Evolutionary conservation across 2,113 vertebrate species (phyloP), one percentile per base, ranked within the genome.

Genomic region (Tychaedon coryphoeus): DNA sequence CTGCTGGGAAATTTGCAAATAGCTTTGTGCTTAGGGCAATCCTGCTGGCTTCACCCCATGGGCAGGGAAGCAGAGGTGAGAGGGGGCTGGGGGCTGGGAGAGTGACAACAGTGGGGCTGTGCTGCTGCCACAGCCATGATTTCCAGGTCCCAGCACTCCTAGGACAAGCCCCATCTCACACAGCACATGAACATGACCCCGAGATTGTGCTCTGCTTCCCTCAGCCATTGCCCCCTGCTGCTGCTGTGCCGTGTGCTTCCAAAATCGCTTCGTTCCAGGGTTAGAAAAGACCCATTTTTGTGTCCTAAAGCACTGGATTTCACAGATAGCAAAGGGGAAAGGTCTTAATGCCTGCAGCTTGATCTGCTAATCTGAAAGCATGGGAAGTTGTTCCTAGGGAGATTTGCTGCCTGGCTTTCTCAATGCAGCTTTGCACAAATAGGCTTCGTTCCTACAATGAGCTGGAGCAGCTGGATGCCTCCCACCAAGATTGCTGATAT

Each of bases 261-360:
- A 5, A 96, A 96, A 95, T 97, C 61, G 15, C 24, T 97, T 95
- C 7, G 96, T 97, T 95, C 92, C 93, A 92, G 80, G 66, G 53
- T 93, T 93, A 95, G 94, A 90, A 96, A 95, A 92, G 66, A 45
- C 57, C 23, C 56, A 1, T 72, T 92, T 93, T 79, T 88, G 50
- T 90, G 60, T 88, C 85, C 81, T 70, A 13, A 62, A 92, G 85
- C 4, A 0, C 64, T 79, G 90, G 47, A 88, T 96, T 96, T 95
- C 85, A 75, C 90, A 93, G 87, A 38, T 19, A 23, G 0, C 33
- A 25, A 56, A 60, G 45, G 77, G 69, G 82, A 75, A 91, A 90
- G 77, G 81, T 85, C 88, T 95, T 82, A 69, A 87, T 29, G 89
- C 84, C 74, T 58, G 45, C 51, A 80, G 87, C 93, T 95, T 92